Conservation (phyloP, 2,113 vertebrate species). For the Ariopsis seemanni region DNA sequence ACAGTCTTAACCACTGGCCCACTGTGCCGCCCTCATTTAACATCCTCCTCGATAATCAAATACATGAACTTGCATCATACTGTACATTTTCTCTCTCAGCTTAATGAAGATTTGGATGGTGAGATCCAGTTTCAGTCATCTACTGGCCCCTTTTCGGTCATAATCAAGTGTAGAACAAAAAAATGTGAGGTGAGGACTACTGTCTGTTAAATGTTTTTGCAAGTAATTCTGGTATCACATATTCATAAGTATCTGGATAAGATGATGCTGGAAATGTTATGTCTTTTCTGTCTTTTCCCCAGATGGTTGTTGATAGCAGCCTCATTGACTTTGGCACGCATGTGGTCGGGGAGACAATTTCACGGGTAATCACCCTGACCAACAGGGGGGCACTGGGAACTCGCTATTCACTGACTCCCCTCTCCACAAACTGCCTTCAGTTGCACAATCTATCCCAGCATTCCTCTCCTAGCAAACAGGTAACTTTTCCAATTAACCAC, state of each 20-base stretch:
- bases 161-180: slow-evolving; percentile 83
- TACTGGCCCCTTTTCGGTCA: slow-evolving; percentile 79
- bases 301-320: slow-evolving; percentile 85
- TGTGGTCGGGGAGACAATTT: slow-evolving; percentile 84
- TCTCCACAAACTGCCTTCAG: slow-evolving; percentile 45
- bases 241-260: neutral
- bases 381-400: slow-evolving; percentile 85
- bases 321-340: slow-evolving; percentile 86
- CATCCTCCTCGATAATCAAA: neutral
- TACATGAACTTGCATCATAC: neutral
- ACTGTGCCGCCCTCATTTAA: neutral
- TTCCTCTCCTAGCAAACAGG: slow-evolving; percentile 51
- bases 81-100: slow-evolving; percentile 64
- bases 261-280: neutral
- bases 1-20: too few species aligned
- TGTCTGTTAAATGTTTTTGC: neutral
- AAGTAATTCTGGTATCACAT: neutral
- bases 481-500: slow-evolving; percentile 49
- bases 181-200: slow-evolving; percentile 80
- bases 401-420: slow-evolving; percentile 70
- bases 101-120: slow-evolving; percentile 85
- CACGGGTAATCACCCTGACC: slow-evolving; percentile 80
- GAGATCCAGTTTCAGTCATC: slow-evolving; percentile 80
- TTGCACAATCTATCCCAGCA: slow-evolving; percentile 43
- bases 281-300: slow-evolving; percentile 49